A percentile compares a stretch with the other conserved stretches of the same genome.
phyloP scores from a whole-genome alignment of 2,797 vertebrate species.

The Varecia variegata region DNA sequence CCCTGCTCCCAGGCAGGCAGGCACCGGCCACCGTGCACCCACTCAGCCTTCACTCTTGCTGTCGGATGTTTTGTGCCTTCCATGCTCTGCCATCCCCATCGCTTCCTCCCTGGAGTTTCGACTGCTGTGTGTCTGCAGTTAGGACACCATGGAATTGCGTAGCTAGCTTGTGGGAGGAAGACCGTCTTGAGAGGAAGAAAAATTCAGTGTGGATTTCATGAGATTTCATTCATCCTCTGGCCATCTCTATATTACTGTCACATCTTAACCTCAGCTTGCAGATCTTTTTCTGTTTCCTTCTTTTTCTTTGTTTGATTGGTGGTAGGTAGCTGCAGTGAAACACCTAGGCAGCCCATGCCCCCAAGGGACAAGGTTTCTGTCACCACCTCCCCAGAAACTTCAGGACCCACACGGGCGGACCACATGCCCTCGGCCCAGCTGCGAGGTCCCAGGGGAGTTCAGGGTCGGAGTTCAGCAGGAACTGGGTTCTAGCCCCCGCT shows the following conservation, averaged over 20 bases:
- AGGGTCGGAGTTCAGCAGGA: not conserved
- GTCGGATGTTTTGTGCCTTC: conserved; percentile 77
- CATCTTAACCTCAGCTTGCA: conserved; percentile 84
- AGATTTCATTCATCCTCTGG: conserved; percentile 87
- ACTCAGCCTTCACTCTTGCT: conserved; percentile 80
- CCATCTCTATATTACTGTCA: conserved; percentile 89
- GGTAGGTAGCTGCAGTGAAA: conserved; percentile 78
- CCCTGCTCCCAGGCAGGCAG: not conserved
- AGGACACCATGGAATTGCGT: conserved; percentile 84
- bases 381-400: conserved; percentile 53
- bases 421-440: not conserved
- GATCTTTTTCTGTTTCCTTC: conserved; percentile 66
- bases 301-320: conserved; percentile 66
- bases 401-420: conserved; percentile 47
- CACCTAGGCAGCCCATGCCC: conserved; percentile 38
- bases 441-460: not conserved
- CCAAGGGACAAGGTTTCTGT: conserved; percentile 61
- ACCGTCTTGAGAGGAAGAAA: conserved; percentile 76
- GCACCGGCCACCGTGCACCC: conserved; percentile 78
- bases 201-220: conserved; percentile 92
- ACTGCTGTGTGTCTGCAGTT: conserved; percentile 84
- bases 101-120: conserved; percentile 80
- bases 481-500: not conserved
- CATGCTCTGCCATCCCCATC: conserved; percentile 80
- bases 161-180: conserved; percentile 83